Evolutionary conservation across 1,140 invertebrate genomes (phyloP).

Genomic region (Drosophila bipectinata): DNA sequence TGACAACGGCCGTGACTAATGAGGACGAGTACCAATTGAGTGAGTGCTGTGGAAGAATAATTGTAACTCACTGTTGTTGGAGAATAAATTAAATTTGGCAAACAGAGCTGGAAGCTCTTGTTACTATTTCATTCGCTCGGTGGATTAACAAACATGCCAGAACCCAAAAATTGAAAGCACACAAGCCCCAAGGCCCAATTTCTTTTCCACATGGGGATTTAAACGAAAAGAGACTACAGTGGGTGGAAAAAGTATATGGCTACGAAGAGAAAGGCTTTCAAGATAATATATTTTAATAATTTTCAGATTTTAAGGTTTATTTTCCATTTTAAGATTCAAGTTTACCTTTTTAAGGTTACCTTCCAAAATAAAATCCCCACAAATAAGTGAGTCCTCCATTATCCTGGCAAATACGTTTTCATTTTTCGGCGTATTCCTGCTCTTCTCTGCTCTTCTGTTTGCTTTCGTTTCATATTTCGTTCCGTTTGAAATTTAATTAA

Average conservation of each 20-base stretch:
- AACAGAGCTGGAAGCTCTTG: constrained; percentile 19
- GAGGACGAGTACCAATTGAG: constrained; percentile 40
- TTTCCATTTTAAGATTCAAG: no score
- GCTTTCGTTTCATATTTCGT: constrained; percentile 13
- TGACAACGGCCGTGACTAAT: constrained; percentile 34
- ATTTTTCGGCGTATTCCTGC: constrained; percentile 2
- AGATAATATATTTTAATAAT: no score
- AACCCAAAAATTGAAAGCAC: constrained; percentile 64
- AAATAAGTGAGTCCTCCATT: constrained; percentile 25
- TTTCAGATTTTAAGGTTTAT: no score
- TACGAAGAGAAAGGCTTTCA: background rate
- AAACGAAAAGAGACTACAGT: constrained; percentile 13
- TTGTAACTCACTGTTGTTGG: constrained; percentile 26
- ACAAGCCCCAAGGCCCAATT: constrained; percentile 50
- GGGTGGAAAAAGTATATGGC: background rate
- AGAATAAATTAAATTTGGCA: constrained; percentile 32
- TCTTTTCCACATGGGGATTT: constrained; percentile 29
- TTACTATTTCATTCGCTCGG: constrained; percentile 25
- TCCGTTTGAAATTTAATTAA: constrained; percentile 72
- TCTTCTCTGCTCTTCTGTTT: background rate
- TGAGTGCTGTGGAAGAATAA: constrained; percentile 28
- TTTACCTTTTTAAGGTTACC: background rate
- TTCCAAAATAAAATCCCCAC: background rate
- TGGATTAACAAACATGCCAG: constrained; percentile 24
- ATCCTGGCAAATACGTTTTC: constrained; percentile 28